Evolutionary conservation across 2,888 invertebrate species (phyloP).

Genomic region (Acanthococcus lagerstroemiae): DNA sequence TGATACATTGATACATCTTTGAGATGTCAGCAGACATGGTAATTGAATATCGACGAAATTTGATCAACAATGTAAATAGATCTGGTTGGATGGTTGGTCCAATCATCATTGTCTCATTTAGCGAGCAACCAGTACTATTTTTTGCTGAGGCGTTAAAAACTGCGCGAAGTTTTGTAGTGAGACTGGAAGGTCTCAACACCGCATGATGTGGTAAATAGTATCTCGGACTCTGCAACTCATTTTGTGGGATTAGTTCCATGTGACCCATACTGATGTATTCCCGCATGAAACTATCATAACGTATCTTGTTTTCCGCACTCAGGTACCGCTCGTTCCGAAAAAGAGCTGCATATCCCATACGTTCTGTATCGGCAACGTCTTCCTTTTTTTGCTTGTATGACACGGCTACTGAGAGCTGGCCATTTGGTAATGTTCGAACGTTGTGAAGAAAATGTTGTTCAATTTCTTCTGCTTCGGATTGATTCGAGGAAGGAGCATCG

Average conservation of each 20-base stretch:
- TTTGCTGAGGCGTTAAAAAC: conserved; percentile 36
- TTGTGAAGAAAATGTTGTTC: background rate
- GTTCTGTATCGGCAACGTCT: background rate
- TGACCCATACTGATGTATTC: background rate
- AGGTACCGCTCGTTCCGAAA: background rate
- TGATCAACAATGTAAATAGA: conserved; percentile 38
- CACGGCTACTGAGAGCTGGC: background rate
- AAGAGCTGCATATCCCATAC: background rate
- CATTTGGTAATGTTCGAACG: background rate
- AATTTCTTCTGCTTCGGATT: background rate
- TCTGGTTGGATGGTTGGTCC: conserved; percentile 40
- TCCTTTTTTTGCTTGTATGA: background rate
- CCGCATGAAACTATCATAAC: background rate
- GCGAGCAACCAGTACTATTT: conserved; percentile 36
- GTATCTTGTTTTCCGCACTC: background rate
- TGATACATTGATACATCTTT: conserved; percentile 41
- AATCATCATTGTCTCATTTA: conserved; percentile 39
- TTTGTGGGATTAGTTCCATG: background rate
- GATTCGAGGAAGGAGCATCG: background rate
- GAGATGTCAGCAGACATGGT: conserved; percentile 40
- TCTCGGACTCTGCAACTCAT: background rate
- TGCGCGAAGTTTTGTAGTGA: conserved; percentile 35
- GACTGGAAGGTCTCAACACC: conserved; percentile 32
- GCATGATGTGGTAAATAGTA: conserved; percentile 37
- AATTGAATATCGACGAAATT: conserved; percentile 37